Percentiles rank a stretch among this genome's conserved stretches.
Evolutionary conservation across 2,797 vertebrate genomes (phyloP).

Genomic region (Florisuga fusca): DNA sequence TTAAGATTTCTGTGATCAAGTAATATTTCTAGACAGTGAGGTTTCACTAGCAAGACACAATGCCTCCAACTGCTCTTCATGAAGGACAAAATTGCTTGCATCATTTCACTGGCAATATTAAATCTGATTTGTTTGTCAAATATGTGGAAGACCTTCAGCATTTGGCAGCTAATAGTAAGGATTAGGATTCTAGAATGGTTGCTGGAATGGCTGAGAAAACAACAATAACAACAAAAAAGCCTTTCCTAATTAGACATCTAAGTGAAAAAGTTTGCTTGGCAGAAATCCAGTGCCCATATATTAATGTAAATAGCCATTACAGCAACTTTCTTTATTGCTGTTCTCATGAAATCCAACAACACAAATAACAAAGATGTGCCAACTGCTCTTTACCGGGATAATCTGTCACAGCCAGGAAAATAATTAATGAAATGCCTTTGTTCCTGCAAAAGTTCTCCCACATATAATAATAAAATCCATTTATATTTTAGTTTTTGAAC

Average conservation of each 20-base stretch:
- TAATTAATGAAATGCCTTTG: neutral
- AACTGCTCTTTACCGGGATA: constrained; percentile 11
- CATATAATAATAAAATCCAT: neutral
- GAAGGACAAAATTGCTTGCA: constrained; percentile 29
- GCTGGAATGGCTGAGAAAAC: constrained; percentile 35
- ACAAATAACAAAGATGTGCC: constrained; percentile 41
- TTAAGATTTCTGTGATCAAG: constrained; percentile 6
- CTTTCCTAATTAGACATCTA: constrained; percentile 45
- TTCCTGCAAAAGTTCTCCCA: neutral
- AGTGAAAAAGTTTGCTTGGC: constrained; percentile 30
- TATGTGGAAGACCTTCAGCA: constrained; percentile 29
- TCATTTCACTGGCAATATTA: constrained; percentile 38
- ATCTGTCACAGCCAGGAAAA: neutral
- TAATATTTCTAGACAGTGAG: neutral
- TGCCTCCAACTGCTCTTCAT: neutral
- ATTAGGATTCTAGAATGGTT: constrained; percentile 51
- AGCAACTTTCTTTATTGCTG: constrained; percentile 42
- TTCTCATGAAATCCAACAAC: constrained; percentile 31
- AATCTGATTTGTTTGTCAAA: constrained; percentile 62
- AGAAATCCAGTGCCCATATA: constrained; percentile 43
- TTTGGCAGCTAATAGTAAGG: constrained; percentile 7
- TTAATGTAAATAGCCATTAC: constrained; percentile 61
- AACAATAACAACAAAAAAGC: neutral
- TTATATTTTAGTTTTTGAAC: neutral
- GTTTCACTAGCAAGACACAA: neutral